Conservation (phyloP, 2,888 invertebrate genomes). For the Cryptophagus acutangulus region DNA sequence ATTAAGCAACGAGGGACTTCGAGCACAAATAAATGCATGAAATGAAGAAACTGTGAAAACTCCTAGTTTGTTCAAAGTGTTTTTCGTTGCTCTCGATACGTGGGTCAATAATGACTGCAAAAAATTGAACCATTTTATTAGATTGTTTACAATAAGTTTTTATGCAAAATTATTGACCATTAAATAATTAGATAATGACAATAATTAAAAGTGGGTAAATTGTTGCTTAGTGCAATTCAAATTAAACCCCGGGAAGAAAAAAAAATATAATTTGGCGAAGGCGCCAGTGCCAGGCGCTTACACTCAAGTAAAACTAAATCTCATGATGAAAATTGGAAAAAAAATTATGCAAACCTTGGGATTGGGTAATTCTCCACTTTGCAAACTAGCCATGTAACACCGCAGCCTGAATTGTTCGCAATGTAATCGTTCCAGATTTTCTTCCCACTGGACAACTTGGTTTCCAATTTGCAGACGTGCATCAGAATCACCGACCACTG, state of each 20-base stretch:
- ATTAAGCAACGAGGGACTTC: slow-evolving; percentile 88
- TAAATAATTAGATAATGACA: too few relatives aligned
- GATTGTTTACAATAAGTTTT: background rate
- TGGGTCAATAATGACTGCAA: slow-evolving; percentile 89
- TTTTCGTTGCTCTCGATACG: slow-evolving; percentile 92
- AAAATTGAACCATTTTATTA: slow-evolving; percentile 24
- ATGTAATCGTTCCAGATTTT: slow-evolving; percentile 91
- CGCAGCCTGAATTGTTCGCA: slow-evolving; percentile 94
- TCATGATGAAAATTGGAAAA: too few relatives aligned
- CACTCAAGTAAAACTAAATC: too few relatives aligned
- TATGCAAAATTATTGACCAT: too few relatives aligned
- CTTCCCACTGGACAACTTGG: slow-evolving; percentile 95
- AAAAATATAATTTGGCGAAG: too few relatives aligned
- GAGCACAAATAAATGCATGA: slow-evolving; percentile 95
- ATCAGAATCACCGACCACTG: slow-evolving; percentile 90
- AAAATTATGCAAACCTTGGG: slow-evolving; percentile 81
- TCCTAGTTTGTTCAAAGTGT: slow-evolving; percentile 88
- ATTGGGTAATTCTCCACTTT: slow-evolving; percentile 92
- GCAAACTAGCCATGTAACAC: slow-evolving; percentile 96
- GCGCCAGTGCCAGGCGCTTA: too few relatives aligned
- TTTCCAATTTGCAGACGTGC: slow-evolving; percentile 87
- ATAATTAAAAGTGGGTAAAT: too few relatives aligned
- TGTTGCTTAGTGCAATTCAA: too few relatives aligned
- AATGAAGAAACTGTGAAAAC: slow-evolving; percentile 97
- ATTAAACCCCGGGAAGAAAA: too few relatives aligned